phyloP scores from a whole-genome alignment of 2,113 vertebrate species.

The Brachypteracias leptosomus region DNA sequence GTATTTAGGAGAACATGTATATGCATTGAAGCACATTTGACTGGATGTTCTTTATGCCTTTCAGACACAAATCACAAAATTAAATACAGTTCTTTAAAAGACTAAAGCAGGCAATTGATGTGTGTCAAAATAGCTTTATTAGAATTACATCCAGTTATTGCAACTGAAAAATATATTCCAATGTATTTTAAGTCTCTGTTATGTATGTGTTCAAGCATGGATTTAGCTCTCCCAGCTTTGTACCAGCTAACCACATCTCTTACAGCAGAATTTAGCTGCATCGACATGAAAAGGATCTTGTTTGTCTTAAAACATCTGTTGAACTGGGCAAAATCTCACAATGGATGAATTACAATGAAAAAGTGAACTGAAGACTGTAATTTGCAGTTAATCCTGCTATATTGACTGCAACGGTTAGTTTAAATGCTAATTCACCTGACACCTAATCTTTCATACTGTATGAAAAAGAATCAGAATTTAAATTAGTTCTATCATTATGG shows the following conservation, averaged over 20 bases:
- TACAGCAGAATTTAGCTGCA: background rate
- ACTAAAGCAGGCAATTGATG: background rate
- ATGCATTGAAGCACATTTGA: background rate
- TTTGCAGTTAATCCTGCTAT: slow-evolving; percentile 37
- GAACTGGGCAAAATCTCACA: background rate
- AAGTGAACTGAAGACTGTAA: background rate
- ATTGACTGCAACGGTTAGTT: background rate
- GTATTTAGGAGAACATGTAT: background rate
- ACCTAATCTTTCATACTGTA: background rate
- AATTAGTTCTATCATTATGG: background rate
- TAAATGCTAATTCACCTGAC: slow-evolving; percentile 37
- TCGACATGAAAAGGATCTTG: background rate
- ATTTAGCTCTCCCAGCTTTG: background rate
- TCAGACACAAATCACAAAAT: background rate
- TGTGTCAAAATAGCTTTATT: background rate
- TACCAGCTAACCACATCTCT: background rate
- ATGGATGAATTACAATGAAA: background rate
- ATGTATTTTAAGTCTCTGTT: background rate
- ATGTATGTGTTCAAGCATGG: background rate
- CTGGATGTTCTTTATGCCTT: background rate
- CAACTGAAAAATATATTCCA: background rate
- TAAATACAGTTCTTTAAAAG: background rate
- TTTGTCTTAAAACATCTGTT: background rate
- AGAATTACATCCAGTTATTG: background rate
- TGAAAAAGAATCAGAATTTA: background rate